Conservation (phyloP, 2,113 vertebrate genomes). For the Tautogolabrus adspersus region DNA sequence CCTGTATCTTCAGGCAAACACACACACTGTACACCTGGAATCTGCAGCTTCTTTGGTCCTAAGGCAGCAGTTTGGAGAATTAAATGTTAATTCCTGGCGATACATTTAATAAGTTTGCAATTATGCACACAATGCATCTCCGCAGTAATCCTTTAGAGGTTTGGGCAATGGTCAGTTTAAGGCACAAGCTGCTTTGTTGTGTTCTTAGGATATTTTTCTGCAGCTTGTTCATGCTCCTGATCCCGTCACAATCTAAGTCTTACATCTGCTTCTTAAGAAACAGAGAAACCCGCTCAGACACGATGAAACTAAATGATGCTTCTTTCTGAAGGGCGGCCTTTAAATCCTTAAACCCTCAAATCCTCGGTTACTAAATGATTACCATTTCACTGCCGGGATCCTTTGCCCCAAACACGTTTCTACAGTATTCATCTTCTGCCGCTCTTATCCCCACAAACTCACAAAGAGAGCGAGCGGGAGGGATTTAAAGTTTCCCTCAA, state of each 20-base stretch:
- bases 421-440: not conserved
- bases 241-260: not conserved
- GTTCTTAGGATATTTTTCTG: not conserved
- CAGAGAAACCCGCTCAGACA: not conserved
- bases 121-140: not conserved
- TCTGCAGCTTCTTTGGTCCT: constrained; percentile 17
- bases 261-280: not conserved
- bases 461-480: not conserved
- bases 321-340: constrained; percentile 20
- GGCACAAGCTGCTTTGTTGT: not conserved
- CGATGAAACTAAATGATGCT: constrained; percentile 10
- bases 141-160: not conserved
- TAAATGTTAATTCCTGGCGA: constrained; percentile 25
- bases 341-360: constrained; percentile 42
- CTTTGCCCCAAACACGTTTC: not conserved
- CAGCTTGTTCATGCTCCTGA: not conserved
- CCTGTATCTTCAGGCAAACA: constrained; percentile 13
- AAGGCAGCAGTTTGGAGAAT: constrained; percentile 34
- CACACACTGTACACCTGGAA: constrained; percentile 24
- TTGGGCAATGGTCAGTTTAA: constrained; percentile 1
- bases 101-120: not conserved
- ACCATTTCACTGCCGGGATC: constrained; percentile 21
- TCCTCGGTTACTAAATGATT: constrained; percentile 40
- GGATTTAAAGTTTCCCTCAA: constrained; percentile 34
- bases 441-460: constrained; percentile 13